Evolutionary conservation across 2,888 invertebrate species (phyloP), one percentile per base, ranked within the genome.

Genomic region (Crematogaster levior): DNA sequence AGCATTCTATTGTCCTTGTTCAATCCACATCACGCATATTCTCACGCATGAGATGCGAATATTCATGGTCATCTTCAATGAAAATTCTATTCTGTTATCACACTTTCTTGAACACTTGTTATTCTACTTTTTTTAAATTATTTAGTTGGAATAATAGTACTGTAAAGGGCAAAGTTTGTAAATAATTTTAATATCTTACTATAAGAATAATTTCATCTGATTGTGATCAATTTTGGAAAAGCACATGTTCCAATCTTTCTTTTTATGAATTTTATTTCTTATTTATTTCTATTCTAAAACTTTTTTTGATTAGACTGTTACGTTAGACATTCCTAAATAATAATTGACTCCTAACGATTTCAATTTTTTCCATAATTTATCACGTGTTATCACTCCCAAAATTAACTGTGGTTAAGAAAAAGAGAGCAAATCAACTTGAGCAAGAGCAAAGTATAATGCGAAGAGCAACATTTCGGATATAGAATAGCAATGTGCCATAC

Each of bases 1-100:
- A 43, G 46, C 46, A 40, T 15, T 46, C 34, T 15, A 21, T 48
- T 63, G 61, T 85, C 56, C 51, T 60, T 12, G 30, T 81, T 80
- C 79, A 34, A 34, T 82, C 70, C 34, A 61, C 37, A 48, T 79
- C 65, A n/a, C 40, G 56, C 7, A 30, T 34, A 74, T 60, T 60
- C 46, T 60, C 18, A 46, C 37, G 21, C 61, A n/a, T n/a, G n/a
- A n/a, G n/a, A 48, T 53, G 61, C 40, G 48, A 48, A 34, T 56
- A 51, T 27, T n/a, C n/a, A n/a, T n/a, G n/a, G n/a, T 43, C 43
- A 5, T 48, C 34, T 74, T 48, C 24, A 34, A 60, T 60, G 40
- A 34, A 73, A 73, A 48, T 73, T 60, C 48, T 46, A 21, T 15
- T 46, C 24, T 24, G 46, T 46, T 34, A 46, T 74, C 61, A 37